Conservation (phyloP, 2,797 vertebrate species). For the Dendrocincla fuliginosa region DNA sequence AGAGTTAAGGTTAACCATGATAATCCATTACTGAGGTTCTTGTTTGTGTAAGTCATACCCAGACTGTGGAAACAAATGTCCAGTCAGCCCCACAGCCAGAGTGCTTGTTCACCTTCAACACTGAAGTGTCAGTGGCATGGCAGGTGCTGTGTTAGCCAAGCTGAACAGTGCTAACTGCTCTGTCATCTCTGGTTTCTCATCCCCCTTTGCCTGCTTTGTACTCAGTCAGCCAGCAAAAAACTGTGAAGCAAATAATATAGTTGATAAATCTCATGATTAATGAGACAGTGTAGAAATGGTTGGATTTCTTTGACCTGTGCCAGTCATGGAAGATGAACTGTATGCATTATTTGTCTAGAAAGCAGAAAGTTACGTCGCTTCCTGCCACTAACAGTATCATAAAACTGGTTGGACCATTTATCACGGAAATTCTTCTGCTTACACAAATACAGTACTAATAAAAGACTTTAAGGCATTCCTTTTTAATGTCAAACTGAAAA, state of each 20-base stretch:
- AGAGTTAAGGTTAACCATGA: background rate
- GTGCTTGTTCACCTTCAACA: background rate
- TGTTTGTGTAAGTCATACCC: background rate
- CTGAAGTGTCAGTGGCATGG: accelerated
- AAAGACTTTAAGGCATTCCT: background rate
- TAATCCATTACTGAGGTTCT: background rate
- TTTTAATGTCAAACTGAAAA: background rate
- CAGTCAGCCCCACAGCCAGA: background rate
- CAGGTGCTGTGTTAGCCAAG: background rate
- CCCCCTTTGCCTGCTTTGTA: background rate
- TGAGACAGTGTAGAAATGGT: background rate
- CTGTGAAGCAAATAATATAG: background rate
- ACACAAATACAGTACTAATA: background rate
- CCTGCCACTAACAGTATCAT: background rate
- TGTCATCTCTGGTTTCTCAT: background rate
- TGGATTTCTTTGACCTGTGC: background rate
- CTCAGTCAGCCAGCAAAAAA: background rate
- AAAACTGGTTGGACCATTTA: background rate
- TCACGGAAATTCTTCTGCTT: background rate
- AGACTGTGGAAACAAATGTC: background rate
- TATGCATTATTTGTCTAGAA: background rate
- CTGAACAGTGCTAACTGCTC: background rate
- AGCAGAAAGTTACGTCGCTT: background rate
- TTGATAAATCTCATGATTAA: background rate
- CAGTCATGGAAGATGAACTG: background rate